These are phyloP conservation scores for Phrynocephalus guinanensis DNA, from an alignment of 2,797 vertebrate species.

Conservation along the genomic window DNA sequence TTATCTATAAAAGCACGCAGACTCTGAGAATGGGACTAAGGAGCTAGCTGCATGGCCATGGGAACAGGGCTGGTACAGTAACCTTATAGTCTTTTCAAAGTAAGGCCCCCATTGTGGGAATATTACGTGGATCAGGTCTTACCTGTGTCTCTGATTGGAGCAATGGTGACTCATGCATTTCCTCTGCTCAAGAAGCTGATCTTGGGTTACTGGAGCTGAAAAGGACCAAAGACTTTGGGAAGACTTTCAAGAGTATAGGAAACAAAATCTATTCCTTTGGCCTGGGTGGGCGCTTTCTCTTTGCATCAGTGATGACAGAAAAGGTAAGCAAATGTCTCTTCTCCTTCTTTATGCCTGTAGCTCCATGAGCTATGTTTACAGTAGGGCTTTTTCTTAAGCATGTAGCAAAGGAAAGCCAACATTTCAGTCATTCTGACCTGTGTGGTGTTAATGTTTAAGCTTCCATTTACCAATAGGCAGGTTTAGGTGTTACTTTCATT, in stretches of 20 bases:
- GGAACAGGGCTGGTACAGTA: not conserved
- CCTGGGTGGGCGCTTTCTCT: conserved; percentile 90
- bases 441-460: not conserved
- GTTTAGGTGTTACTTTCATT: not conserved
- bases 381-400: not conserved
- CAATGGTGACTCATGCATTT: conserved; percentile 58
- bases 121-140: not conserved
- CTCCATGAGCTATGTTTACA: not conserved
- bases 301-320: conserved; percentile 93
- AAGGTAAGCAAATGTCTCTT: conserved; percentile 75
- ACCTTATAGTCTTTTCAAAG: not conserved
- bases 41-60: not conserved
- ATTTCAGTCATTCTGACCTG: not conserved
- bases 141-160: not conserved
- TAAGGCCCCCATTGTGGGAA: not conserved
- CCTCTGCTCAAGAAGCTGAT: conserved; percentile 83
- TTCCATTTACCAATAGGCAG: no score
- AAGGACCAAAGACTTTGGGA: conserved; percentile 87
- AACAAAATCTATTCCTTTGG: conserved; percentile 92
- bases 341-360: not conserved
- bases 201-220: conserved; percentile 87
- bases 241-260: conserved; percentile 84
- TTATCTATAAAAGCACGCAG: no score
- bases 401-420: not conserved
- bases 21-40: not conserved